Conservation (phyloP, 2,113 vertebrate species). For the Heterochromis multidens region DNA sequence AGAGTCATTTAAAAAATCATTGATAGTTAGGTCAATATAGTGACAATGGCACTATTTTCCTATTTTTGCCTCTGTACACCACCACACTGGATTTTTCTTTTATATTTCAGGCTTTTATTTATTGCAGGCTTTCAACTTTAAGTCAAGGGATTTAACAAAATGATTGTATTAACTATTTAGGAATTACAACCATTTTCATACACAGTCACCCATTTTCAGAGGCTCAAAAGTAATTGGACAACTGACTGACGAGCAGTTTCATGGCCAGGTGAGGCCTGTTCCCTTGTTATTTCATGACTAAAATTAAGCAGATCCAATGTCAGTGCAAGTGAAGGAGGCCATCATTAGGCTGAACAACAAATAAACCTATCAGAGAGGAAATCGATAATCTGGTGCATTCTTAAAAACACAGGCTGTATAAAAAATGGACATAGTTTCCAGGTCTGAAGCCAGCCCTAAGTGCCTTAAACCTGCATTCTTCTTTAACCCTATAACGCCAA, state of each 20-base stretch:
- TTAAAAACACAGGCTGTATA: neutral
- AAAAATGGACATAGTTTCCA: neutral
- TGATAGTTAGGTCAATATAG: neutral
- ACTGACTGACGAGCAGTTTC: neutral
- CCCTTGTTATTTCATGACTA: too few species aligned
- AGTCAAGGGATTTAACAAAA: too few species aligned
- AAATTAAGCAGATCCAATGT: too few species aligned
- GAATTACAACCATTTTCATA: neutral
- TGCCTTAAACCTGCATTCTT: accelerated
- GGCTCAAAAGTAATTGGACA: neutral
- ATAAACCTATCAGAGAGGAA: too few species aligned
- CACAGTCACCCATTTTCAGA: neutral
- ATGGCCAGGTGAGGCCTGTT: neutral
- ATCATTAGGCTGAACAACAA: too few species aligned
- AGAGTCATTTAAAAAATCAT: neutral
- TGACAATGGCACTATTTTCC: neutral
- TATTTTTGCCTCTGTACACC: neutral
- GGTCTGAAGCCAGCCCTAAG: neutral
- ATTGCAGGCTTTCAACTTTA: neutral
- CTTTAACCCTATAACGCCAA: too few species aligned
- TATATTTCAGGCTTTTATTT: neutral
- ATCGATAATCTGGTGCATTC: neutral
- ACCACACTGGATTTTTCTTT: neutral
- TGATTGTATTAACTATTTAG: neutral
- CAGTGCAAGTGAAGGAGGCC: too few species aligned